These are phyloP conservation scores for Sarcophaga caerulescens DNA, from an alignment of 2,888 invertebrate genomes.

Conservation along the genomic window DNA sequence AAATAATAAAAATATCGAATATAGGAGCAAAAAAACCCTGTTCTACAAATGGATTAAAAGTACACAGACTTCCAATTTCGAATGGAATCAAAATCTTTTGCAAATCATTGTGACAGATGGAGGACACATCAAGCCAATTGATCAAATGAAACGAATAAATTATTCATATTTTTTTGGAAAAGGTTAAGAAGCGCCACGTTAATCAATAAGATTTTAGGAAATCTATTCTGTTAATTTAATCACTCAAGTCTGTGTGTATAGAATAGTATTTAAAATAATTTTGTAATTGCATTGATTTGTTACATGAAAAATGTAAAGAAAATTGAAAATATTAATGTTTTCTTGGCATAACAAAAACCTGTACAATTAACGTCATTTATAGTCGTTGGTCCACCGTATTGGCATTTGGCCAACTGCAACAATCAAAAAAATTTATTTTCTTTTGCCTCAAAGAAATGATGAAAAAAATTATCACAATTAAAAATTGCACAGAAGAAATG, in stretches of 20 bases:
- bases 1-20: no score
- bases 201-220: no score
- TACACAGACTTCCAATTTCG: no score
- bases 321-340: slow-evolving; percentile 16
- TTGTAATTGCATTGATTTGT: slow-evolving; percentile 27
- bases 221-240: neutral
- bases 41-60: no score
- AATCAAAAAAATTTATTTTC: slow-evolving; percentile 20
- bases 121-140: no score
- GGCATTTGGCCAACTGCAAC: slow-evolving; percentile 47
- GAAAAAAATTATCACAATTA: no score
- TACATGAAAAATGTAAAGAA: neutral
- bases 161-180: no score
- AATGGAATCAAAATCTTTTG: no score
- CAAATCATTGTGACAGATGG: no score
- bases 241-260: neutral
- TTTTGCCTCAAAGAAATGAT: neutral
- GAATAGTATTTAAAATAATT: neutral
- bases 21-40: no score
- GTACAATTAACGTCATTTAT: slow-evolving; percentile 60
- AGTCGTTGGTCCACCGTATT: slow-evolving; percentile 28
- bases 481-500: neutral
- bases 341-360: slow-evolving; percentile 42
- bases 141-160: no score
- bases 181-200: no score